Evolutionary conservation across 2,113 vertebrate species (phyloP).

Genomic region (Mus pahari): DNA sequence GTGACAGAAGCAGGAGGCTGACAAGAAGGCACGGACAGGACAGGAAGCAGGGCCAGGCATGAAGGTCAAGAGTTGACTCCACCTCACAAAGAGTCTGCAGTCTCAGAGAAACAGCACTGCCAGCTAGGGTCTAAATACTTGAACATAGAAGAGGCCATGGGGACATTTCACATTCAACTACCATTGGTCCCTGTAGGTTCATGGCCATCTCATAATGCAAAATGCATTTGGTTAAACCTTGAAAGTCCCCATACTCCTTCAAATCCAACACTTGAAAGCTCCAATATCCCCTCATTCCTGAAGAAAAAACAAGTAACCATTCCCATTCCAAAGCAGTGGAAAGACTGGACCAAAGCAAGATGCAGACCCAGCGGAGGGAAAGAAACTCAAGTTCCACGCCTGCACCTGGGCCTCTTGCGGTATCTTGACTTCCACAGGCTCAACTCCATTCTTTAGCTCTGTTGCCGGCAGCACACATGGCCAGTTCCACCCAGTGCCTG

Average conservation of each 20-base stretch:
- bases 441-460: not conserved
- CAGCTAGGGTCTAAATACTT: not conserved
- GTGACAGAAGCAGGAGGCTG: not conserved
- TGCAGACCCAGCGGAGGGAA: not conserved
- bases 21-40: not conserved
- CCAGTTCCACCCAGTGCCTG: not conserved
- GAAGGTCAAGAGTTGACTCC: not conserved
- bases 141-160: not conserved
- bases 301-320: not conserved
- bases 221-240: not conserved
- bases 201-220: not conserved
- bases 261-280: not conserved
- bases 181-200: not conserved
- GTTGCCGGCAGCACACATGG: not conserved
- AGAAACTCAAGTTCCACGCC: not conserved
- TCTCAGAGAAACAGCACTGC: not conserved
- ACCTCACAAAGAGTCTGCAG: not conserved
- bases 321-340: not conserved
- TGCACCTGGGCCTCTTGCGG: not conserved
- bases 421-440: not conserved
- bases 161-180: not conserved
- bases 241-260: not conserved
- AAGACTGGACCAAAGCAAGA: not conserved
- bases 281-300: not conserved
- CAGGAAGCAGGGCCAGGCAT: not conserved